phyloP scores from a whole-genome alignment of 2,797 vertebrate genomes.

The Cottoperca gobio region DNA sequence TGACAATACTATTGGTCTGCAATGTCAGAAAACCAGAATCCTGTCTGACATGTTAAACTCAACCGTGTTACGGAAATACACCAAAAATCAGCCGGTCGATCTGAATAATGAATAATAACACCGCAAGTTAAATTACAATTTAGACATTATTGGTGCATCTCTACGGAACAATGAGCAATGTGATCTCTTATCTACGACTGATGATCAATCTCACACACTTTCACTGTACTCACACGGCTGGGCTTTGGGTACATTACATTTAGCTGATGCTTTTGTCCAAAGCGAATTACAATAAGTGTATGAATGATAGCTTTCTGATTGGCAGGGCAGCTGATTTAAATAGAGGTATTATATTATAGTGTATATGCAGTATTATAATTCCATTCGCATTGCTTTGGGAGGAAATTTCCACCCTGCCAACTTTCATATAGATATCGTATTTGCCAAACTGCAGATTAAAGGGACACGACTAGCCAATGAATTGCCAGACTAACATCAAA shows the following conservation, averaged over 20 bases:
- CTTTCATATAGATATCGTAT: not conserved
- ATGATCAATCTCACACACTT: not conserved
- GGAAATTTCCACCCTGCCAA: not conserved
- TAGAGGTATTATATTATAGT: slow-evolving; percentile 5
- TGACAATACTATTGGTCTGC: not conserved
- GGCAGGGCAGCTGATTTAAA: slow-evolving; percentile 8
- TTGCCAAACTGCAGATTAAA: not conserved
- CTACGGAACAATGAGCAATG: not conserved
- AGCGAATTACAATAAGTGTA: no score
- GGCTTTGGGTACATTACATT: no score
- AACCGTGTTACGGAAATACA: not conserved
- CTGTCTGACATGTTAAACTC: not conserved
- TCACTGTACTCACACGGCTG: slow-evolving; percentile 18
- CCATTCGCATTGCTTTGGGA: not conserved
- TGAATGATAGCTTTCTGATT: slow-evolving; percentile 8
- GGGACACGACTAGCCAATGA: not conserved
- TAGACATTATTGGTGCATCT: not conserved
- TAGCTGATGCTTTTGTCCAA: no score
- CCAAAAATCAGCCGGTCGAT: not conserved
- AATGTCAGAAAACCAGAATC: not conserved
- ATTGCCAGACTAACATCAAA: not conserved
- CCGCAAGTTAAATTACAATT: not conserved
- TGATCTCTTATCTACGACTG: not conserved
- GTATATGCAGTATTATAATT: not conserved
- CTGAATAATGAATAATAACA: not conserved